Conservation (phyloP, 2,797 vertebrate species). For the Microhierax caerulescens region DNA sequence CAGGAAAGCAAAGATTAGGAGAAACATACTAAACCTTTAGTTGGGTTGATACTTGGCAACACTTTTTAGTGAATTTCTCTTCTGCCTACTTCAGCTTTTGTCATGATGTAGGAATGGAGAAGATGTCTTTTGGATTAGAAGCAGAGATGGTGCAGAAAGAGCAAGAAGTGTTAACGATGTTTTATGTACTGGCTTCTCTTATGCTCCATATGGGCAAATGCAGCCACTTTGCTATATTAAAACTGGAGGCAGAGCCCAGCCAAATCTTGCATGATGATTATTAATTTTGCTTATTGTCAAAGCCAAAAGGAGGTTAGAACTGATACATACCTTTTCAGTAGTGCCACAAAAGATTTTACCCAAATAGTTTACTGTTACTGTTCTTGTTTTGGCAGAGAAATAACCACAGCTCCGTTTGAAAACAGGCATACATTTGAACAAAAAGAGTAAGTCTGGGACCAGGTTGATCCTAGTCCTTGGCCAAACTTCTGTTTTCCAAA, state of each 20-base stretch:
- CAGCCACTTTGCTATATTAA: background rate
- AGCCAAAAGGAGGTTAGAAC: background rate
- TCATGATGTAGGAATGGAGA: background rate
- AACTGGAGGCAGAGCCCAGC: background rate
- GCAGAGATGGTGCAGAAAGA: constrained; percentile 18
- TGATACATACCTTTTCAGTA: background rate
- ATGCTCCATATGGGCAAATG: background rate
- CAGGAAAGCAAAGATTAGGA: background rate
- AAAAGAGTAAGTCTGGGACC: background rate
- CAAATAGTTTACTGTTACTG: background rate
- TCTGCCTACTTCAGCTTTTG: background rate
- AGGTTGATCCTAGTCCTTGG: background rate
- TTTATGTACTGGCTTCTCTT: constrained; percentile 4
- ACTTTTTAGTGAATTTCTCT: background rate
- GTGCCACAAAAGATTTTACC: background rate
- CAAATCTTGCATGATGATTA: background rate
- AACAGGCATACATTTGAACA: background rate
- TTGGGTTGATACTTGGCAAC: background rate
- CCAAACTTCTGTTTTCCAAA: background rate
- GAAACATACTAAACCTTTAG: background rate
- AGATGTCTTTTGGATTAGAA: constrained; percentile 8
- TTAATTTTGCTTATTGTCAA: constrained; percentile 7
- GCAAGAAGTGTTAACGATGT: background rate
- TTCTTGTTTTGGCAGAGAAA: background rate
- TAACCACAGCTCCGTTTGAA: background rate